Evolutionary conservation across 2,797 vertebrate species (phyloP), one percentile per base, ranked within the genome.

Genomic region (Sardinella longiceps): DNA sequence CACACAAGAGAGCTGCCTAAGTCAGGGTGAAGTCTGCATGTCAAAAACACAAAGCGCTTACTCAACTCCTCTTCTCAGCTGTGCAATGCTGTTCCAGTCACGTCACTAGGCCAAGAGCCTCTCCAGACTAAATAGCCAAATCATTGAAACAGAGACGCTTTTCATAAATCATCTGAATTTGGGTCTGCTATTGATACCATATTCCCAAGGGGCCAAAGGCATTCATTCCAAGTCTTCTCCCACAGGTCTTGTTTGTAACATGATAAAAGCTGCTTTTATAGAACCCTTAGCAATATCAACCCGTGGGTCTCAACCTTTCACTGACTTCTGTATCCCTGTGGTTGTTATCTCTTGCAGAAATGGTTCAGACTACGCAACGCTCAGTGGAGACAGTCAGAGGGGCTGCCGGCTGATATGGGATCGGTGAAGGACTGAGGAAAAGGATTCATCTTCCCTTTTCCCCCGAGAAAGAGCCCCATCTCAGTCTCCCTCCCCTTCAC

Each of bases 341-440:
- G 48, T 51, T 85, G 37, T 86, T 84, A 77, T 85, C 74, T 87
- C 37, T 80, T 91, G 9, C 91, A 99, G 98, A 95, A 96, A 93
- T 99, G 98, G 98, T 99, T 99, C 94, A 93, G 93, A 91, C 91
- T 94, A 83, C 96, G 98, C 80, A 96, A 97, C 80, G 95, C 96
- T 0, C 92, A 96, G 93, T 99, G 98, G 98, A 96, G 97, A 90
- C 88, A 92, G 90, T 94, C 95, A 0, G 98, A 99, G 94, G 98
- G 98, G 14, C 95, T 99, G 14, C 98, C 98, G 6, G 95, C 97
- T 3, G 89, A 97, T 87, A 92, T 91, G 0, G 96, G 97, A 58
- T 99, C 97, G 2, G 97, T 99, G 85, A 94, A 96, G 85, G 98
- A 99, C 94, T 99, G 90, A 95, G 63, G 46, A 53, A 82, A 63